Percentiles rank a stretch among this genome's conserved stretches.
Evolutionary conservation across 2,113 vertebrate species (phyloP).

Genomic region (Gnathonemus longibarbis): DNA sequence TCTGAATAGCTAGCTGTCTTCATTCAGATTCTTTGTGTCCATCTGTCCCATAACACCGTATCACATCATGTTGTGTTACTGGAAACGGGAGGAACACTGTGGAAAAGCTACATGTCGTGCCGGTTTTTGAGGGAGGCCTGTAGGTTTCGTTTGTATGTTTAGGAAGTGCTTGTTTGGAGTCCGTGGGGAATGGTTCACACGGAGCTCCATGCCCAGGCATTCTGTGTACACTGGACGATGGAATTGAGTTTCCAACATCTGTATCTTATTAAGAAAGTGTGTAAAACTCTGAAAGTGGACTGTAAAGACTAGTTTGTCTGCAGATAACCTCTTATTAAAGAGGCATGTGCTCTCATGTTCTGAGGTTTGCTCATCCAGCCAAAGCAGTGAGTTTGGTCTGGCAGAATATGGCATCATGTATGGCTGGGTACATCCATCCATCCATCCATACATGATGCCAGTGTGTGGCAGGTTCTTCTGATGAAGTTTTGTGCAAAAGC

Average conservation of each 20-base stretch:
- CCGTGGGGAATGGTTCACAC: neutral
- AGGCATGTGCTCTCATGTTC: slow-evolving; percentile 34
- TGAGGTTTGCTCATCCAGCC: slow-evolving; percentile 33
- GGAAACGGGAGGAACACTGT: neutral
- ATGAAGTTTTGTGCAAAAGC: neutral
- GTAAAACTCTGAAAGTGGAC: slow-evolving; percentile 32
- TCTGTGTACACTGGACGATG: neutral
- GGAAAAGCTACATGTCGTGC: neutral
- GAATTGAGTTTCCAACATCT: slow-evolving; percentile 27
- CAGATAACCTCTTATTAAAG: slow-evolving; percentile 40
- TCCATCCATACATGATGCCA: too few relatives aligned
- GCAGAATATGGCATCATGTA: slow-evolving; percentile 16
- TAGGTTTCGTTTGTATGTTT: neutral
- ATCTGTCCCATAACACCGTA: neutral
- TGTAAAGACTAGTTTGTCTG: slow-evolving; percentile 17
- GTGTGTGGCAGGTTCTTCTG: neutral
- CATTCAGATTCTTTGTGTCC: neutral
- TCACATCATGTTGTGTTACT: neutral
- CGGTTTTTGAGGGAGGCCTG: neutral
- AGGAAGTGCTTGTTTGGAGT: neutral
- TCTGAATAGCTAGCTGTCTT: neutral
- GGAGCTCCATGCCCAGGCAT: neutral
- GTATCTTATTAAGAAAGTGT: slow-evolving; percentile 37
- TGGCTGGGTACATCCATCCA: too few relatives aligned
- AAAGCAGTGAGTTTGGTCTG: slow-evolving; percentile 9